Evolutionary conservation across 2,113 vertebrate genomes (phyloP).

Genomic region (Nannospalax galili): DNA sequence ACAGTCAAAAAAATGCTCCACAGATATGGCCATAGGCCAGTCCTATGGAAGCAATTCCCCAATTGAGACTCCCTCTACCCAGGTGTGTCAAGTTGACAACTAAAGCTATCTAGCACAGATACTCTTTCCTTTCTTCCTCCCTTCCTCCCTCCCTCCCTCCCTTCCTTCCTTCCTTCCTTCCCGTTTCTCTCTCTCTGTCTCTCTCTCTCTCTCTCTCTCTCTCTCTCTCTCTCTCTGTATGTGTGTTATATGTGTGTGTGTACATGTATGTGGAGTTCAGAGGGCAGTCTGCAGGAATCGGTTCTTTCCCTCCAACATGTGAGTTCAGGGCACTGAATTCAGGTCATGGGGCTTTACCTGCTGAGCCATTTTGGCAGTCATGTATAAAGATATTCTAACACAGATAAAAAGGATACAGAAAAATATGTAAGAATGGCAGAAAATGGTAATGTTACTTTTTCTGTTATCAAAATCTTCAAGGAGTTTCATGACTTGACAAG

Average conservation of each 20-base stretch:
- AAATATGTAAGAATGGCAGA: slow-evolving; percentile 20
- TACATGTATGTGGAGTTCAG: background rate
- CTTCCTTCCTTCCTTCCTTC: too few species aligned
- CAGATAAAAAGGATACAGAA: background rate
- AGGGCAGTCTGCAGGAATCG: background rate
- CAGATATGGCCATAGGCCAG: too few species aligned
- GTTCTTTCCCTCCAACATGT: background rate
- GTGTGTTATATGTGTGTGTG: background rate
- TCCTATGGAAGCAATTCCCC: too few species aligned
- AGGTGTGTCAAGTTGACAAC: too few species aligned
- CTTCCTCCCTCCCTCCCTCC: too few species aligned
- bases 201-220: too few species aligned
- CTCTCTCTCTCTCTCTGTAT: too few species aligned
- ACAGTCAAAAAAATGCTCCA: too few species aligned
- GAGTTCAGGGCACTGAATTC: background rate
- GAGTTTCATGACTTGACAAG: slow-evolving; percentile 26
- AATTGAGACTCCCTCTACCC: too few species aligned
- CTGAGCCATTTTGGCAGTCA: background rate
- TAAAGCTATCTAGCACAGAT: too few species aligned
- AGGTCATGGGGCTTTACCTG: background rate
- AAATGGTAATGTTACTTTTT: slow-evolving; percentile 33
- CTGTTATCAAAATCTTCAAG: slow-evolving; percentile 11
- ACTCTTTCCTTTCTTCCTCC: too few species aligned
- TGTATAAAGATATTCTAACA: background rate
- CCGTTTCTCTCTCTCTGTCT: too few species aligned